Conservation (phyloP, 23 tunicate species). For the Clavelina lepadiformis region DNA sequence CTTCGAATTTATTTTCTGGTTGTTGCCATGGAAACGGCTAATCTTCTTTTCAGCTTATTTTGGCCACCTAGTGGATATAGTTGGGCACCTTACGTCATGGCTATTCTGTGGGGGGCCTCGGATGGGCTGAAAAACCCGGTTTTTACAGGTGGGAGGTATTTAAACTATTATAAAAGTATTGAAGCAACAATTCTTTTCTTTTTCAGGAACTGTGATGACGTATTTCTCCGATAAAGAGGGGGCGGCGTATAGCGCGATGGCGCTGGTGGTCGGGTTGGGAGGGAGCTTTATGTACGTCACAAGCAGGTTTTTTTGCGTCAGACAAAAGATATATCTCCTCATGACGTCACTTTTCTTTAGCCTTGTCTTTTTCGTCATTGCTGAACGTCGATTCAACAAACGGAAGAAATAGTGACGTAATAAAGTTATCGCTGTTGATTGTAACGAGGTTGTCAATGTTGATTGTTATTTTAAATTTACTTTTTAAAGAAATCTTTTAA, state of each 20-base stretch:
- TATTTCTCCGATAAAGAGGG: neutral
- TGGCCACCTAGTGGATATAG: neutral
- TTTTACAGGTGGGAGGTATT: neutral
- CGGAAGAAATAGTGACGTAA: too few species aligned
- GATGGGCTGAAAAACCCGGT: conserved; percentile 8
- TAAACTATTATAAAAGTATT: neutral
- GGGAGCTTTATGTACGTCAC: neutral
- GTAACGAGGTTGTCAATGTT: too few species aligned
- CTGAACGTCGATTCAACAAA: conserved; percentile 1
- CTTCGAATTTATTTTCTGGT: neutral
- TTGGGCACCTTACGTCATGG: conserved; percentile 4
- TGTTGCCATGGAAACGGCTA: neutral
- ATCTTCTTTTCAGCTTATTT: neutral
- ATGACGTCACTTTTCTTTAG: neutral
- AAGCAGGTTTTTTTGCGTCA: conserved; percentile 2
- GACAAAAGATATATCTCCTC: neutral
- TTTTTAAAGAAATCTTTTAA: too few species aligned
- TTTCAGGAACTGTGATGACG: conserved; percentile 15
- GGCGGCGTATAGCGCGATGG: neutral
- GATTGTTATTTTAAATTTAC: too few species aligned
- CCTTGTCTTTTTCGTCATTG: neutral
- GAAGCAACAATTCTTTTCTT: neutral
- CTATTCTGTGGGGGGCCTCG: neutral
- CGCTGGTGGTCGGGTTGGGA: neutral
- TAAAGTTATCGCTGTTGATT: too few species aligned